phyloP scores from a whole-genome alignment of 1,140 invertebrate genomes.

The Magallana gigas region DNA sequence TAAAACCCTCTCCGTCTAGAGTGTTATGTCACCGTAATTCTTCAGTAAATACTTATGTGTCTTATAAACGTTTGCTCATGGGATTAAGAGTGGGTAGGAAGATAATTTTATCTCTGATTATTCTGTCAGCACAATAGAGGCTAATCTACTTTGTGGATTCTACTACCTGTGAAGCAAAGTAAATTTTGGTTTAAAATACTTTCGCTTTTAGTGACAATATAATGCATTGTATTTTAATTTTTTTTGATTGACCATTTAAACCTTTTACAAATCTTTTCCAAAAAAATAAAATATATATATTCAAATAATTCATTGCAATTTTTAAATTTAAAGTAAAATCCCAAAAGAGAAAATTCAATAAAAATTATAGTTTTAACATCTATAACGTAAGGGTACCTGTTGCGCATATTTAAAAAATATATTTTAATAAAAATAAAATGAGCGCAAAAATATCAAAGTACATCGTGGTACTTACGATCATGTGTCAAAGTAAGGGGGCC shows the following conservation, averaged over 20 bases:
- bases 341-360: no score
- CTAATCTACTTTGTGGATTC: conserved; percentile 4
- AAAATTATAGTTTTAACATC: no score
- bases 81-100: conserved; percentile 3
- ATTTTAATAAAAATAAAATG: no score
- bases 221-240: neutral
- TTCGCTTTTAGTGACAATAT: neutral
- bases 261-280: no score
- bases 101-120: conserved; percentile 31
- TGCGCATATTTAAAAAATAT: no score
- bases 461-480: conserved; percentile 57
- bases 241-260: neutral
- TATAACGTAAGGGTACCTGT: no score
- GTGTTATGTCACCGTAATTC: conserved; percentile 8
- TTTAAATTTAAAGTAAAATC: no score
- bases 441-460: neutral
- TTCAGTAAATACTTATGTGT: conserved; percentile 17
- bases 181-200: conserved; percentile 11
- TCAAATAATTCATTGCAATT: no score
- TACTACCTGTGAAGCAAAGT: neutral
- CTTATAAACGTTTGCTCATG: conserved; percentile 1
- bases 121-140: conserved; percentile 2
- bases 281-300: no score
- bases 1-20: neutral
- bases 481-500: conserved; percentile 59